phyloP scores from a whole-genome alignment of 1,140 invertebrate genomes.

The Geopemphigus sp. region DNA sequence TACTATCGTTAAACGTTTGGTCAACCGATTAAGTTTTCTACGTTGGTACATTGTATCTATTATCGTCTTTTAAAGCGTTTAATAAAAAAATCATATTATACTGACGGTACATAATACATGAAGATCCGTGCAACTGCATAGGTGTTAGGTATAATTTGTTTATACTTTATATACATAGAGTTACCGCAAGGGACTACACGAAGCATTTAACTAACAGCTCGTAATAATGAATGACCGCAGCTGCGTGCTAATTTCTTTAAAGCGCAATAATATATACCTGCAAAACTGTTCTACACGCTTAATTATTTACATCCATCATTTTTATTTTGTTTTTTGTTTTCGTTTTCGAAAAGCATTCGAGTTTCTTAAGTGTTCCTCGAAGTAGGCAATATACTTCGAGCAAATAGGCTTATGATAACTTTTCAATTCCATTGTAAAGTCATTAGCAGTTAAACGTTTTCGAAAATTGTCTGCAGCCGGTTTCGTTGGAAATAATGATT shows the following conservation, averaged over 20 bases:
- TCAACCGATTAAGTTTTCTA: slow-evolving; percentile 3
- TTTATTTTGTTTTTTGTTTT: neutral
- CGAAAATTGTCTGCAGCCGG: neutral
- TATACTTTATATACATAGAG: no score
- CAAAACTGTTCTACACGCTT: neutral
- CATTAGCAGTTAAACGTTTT: slow-evolving; percentile 1
- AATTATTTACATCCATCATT: slow-evolving; percentile 22
- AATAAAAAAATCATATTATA: slow-evolving; percentile 38
- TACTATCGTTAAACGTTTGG: neutral
- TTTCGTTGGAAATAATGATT: neutral
- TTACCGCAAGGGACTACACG: neutral
- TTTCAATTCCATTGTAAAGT: neutral
- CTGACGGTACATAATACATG: no score
- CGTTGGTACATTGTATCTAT: neutral
- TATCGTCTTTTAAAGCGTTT: slow-evolving; percentile 28
- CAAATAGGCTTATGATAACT: neutral
- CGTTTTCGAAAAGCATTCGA: neutral
- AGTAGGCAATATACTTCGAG: neutral
- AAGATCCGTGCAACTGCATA: neutral
- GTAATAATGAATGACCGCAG: neutral
- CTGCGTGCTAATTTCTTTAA: slow-evolving; percentile 35
- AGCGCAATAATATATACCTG: neutral
- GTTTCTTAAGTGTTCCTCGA: neutral
- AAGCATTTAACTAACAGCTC: slow-evolving; percentile 29
- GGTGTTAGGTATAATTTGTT: neutral